phyloP scores from a whole-genome alignment of 2,797 vertebrate species.

The Sebastolobus alascanus region DNA sequence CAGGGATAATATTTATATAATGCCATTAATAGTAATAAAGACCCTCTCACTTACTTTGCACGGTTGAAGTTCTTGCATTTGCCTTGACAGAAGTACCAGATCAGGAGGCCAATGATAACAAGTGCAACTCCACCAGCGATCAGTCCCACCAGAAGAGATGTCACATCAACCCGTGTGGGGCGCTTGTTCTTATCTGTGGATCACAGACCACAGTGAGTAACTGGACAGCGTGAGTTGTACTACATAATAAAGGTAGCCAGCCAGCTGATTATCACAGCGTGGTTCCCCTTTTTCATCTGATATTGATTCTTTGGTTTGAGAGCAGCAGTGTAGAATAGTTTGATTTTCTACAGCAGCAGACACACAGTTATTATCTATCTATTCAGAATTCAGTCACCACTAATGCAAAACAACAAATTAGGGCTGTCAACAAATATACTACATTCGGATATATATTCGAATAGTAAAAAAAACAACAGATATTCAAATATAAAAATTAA shows the following conservation, averaged over 20 bases:
- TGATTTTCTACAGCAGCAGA: background rate
- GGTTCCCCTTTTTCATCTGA: background rate
- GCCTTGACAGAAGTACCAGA: slow-evolving; percentile 90
- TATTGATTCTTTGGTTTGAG: background rate
- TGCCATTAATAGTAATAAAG: background rate
- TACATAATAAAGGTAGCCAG: background rate
- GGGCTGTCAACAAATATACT: background rate
- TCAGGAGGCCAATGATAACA: slow-evolving; percentile 84
- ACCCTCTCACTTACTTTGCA: slow-evolving; percentile 81
- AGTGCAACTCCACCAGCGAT: slow-evolving; percentile 88
- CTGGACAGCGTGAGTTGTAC: background rate
- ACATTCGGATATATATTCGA: too few species aligned
- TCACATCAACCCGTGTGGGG: slow-evolving; percentile 86
- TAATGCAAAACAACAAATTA: slow-evolving; percentile 3
- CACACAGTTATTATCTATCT: background rate
- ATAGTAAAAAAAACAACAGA: too few species aligned
- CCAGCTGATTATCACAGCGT: background rate
- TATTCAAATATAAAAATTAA: too few species aligned
- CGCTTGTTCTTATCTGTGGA: slow-evolving; percentile 68
- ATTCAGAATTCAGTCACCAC: background rate
- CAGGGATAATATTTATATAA: background rate
- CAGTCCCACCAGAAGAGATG: slow-evolving; percentile 91
- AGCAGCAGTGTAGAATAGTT: background rate
- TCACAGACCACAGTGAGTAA: slow-evolving; percentile 18
- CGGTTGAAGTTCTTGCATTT: slow-evolving; percentile 84